Evolutionary conservation across 1,140 invertebrate genomes (phyloP).

Genomic region (Drosophila lacteicornis): DNA sequence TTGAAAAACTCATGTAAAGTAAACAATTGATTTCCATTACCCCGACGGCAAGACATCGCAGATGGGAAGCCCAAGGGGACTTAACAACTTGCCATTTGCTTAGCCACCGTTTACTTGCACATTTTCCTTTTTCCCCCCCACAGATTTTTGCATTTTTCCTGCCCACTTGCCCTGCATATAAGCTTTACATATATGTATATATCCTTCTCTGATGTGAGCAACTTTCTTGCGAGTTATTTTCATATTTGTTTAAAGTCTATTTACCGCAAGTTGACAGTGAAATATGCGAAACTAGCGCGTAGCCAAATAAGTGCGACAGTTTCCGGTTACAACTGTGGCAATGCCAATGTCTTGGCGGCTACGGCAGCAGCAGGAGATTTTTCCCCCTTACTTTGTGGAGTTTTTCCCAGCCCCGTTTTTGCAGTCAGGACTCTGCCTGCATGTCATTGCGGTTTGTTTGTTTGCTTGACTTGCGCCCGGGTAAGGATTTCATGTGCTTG

Average conservation of each 20-base stretch:
- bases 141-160: slow-evolving; percentile 68
- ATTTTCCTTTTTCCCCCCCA: slow-evolving; percentile 51
- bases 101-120: slow-evolving; percentile 78
- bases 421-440: slow-evolving; percentile 53
- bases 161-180: slow-evolving; percentile 33
- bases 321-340: slow-evolving; percentile 83
- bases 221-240: slow-evolving; percentile 79
- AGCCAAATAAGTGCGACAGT: slow-evolving; percentile 83
- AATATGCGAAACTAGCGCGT: slow-evolving; percentile 83
- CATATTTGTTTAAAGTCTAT: slow-evolving; percentile 84
- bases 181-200: not conserved
- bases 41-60: slow-evolving; percentile 41
- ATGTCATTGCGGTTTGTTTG: slow-evolving; percentile 83
- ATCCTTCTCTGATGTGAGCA: slow-evolving; percentile 31
- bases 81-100: slow-evolving; percentile 81
- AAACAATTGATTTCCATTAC: slow-evolving; percentile 83
- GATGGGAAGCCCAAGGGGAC: slow-evolving; percentile 42
- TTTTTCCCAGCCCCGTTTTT: slow-evolving; percentile 27
- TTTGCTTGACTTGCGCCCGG: slow-evolving; percentile 81
- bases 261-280: slow-evolving; percentile 83
- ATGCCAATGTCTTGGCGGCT: slow-evolving; percentile 54
- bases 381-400: slow-evolving; percentile 15
- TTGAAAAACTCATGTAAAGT: slow-evolving; percentile 81
- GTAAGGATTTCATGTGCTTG: slow-evolving; percentile 83
- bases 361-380: slow-evolving; percentile 57